Evolutionary conservation across 2,888 invertebrate species (phyloP), one percentile per base, ranked within the genome.

Genomic region (Meghimatium bilineatum): DNA sequence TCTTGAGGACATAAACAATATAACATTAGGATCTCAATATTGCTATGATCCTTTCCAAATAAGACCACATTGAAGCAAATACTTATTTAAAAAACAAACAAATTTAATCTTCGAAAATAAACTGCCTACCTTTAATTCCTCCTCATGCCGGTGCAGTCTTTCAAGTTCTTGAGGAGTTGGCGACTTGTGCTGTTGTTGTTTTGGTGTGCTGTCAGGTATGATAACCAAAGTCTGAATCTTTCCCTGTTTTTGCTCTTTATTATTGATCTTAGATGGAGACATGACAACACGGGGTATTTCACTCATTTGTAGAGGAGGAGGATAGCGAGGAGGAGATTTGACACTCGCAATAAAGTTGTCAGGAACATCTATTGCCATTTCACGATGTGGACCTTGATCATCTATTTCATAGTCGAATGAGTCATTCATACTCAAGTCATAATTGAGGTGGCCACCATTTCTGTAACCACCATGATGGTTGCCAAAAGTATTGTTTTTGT

Each of bases 361-460:
- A 93, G 99, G 99, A 92, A 98, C 98, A 95, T 99, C 99, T 94
- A 99, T 98, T 93, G 99, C 98, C 97, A 98, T 97, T 96, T 99
- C 99, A 93, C 98, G 96, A 95, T 98, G 98, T 93, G 97, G 97
- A 38, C 90, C 91, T 29, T 85, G 69, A 82, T 90, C 90, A 74
- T 91, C 90, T 44, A 86, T 77, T n/a, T 84, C 84, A 69, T 84
- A 36, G 66, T 88, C 88, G 86, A 89, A 89, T n/a, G 90, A 89
- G 84, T 86, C 87, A 29, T 90, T 88, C 76, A 84, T 88, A 69
- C 86, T 88, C 49, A 78, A 75, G 75, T 81, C 52, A 49, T 81
- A 71, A 49, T 66, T 81, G 0, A 56, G 44, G 72, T 85, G 88
- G 60, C 87, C 88, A 66, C 86, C 86, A 80, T 85, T 78, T 20